Evolutionary conservation across 2,113 vertebrate genomes (phyloP).

Genomic region (Aix galericulata): DNA sequence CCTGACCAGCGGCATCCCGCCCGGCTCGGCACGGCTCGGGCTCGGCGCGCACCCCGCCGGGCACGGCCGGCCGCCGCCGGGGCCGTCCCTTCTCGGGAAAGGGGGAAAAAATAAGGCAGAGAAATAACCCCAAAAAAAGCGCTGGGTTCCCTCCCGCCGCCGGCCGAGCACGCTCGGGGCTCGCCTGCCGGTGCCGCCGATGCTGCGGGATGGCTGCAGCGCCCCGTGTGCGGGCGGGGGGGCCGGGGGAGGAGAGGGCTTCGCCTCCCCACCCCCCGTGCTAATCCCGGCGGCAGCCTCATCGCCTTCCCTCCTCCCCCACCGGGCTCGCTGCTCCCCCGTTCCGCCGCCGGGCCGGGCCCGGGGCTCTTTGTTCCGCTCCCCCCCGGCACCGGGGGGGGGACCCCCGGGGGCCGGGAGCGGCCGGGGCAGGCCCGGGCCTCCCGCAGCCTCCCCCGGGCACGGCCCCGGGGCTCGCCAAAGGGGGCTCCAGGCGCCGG

Average conservation of each 20-base stretch:
- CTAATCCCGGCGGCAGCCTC: no score
- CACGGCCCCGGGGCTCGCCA: no score
- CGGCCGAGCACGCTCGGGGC: slow-evolving; percentile 4
- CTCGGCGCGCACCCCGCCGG: neutral
- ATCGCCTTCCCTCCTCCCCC: neutral
- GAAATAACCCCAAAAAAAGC: neutral
- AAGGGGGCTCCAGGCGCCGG: no score
- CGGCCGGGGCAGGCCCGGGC: no score
- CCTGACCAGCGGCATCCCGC: slow-evolving; percentile 71
- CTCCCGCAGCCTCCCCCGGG: no score
- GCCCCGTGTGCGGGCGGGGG: neutral
- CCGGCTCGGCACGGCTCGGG: neutral
- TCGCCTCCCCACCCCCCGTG: neutral
- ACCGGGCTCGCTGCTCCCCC: neutral
- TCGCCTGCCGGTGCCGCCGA: neutral
- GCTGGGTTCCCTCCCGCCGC: neutral
- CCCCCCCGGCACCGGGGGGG: no score
- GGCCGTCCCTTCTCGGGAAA: neutral
- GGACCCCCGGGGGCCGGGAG: no score
- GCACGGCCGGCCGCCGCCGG: neutral
- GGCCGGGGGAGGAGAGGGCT: neutral
- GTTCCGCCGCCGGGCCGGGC: no score
- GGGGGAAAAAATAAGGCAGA: neutral
- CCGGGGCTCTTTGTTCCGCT: no score
- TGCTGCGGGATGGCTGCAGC: slow-evolving; percentile 39